Percentiles rank a stretch among this genome's conserved stretches.
phyloP scores from a whole-genome alignment of 2,113 vertebrate species.

The Dicaeum eximium region DNA sequence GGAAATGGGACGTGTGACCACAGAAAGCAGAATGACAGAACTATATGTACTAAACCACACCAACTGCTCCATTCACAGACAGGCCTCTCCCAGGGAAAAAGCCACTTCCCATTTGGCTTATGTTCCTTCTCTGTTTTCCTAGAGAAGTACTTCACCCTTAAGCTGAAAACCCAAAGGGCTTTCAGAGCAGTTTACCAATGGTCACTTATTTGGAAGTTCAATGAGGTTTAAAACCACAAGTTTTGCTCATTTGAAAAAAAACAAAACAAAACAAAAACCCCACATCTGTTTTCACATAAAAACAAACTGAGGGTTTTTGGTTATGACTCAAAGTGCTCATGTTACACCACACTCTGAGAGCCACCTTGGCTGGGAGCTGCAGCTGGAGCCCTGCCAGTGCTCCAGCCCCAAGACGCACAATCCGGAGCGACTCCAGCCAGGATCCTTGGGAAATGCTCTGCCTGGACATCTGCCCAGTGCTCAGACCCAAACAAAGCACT shows the following conservation, averaged over 20 bases:
- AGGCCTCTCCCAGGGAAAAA: background rate
- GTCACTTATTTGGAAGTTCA: background rate
- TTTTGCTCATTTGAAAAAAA: background rate
- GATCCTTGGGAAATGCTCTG: background rate
- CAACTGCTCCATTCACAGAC: background rate
- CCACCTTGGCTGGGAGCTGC: background rate
- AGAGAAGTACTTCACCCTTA: background rate
- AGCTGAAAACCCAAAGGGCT: background rate
- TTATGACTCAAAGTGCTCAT: background rate
- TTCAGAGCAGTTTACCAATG: background rate
- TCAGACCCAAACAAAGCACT: constrained; percentile 38
- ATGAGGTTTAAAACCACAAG: background rate
- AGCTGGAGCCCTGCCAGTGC: background rate
- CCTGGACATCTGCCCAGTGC: background rate
- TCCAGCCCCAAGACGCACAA: background rate
- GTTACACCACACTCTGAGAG: background rate
- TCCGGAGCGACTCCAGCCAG: background rate
- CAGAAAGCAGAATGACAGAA: background rate
- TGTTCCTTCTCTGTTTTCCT: background rate
- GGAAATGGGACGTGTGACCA: background rate
- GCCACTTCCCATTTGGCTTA: background rate
- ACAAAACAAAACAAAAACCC: background rate
- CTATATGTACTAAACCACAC: background rate
- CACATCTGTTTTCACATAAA: background rate
- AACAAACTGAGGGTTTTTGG: background rate